A percentile compares a stretch with the other conserved stretches of the same genome.
phyloP scores from a whole-genome alignment of 2,113 vertebrate species.

The Naja naja region DNA sequence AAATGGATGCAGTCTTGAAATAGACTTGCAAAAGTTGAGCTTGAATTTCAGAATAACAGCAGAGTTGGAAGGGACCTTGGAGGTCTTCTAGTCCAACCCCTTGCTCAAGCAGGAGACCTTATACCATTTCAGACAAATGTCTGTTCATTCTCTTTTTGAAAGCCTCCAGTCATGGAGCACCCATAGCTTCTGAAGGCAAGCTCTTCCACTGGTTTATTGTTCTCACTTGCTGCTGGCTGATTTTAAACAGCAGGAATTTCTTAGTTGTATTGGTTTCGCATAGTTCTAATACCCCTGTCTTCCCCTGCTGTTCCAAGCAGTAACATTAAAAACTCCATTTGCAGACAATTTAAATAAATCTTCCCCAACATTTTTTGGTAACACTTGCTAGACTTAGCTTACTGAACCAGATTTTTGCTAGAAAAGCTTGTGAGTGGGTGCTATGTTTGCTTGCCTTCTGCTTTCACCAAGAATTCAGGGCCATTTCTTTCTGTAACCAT shows the following conservation, averaged over 20 bases:
- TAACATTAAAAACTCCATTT: slow-evolving; percentile 36
- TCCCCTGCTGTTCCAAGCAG: slow-evolving; percentile 30
- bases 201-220: not conserved
- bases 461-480: slow-evolving; percentile 74
- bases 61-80: not conserved
- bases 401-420: slow-evolving; percentile 14
- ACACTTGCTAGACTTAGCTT: slow-evolving; percentile 50
- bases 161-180: not conserved
- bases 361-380: slow-evolving; percentile 44
- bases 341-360: slow-evolving; percentile 25
- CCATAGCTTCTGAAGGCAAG: not conserved
- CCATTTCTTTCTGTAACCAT: slow-evolving; percentile 82
- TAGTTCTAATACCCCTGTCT: not conserved
- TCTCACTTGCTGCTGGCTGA: not conserved
- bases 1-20: not conserved
- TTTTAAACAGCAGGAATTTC: not conserved
- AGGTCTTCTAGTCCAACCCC: not conserved
- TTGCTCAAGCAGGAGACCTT: not conserved
- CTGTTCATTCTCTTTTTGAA: not conserved
- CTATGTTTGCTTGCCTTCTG: slow-evolving; percentile 78
- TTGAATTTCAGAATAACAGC: not conserved
- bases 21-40: not conserved
- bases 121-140: not conserved
- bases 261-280: slow-evolving; percentile 2
- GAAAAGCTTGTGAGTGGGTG: slow-evolving; percentile 67